Evolutionary conservation across 2,113 vertebrate species (phyloP).

Genomic region (Tinamus guttatus): DNA sequence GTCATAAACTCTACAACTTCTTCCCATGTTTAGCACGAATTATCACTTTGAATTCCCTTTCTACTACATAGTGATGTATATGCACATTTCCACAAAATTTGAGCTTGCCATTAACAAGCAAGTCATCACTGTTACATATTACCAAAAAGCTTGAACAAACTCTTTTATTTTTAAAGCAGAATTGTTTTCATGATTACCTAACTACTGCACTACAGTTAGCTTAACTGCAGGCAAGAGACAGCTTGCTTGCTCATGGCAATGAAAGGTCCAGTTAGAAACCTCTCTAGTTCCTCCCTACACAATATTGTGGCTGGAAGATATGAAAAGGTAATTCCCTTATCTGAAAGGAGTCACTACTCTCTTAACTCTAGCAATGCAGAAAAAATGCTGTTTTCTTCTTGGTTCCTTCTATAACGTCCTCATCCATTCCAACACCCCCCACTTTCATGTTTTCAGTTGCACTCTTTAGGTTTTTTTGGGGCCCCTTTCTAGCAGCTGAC

Average conservation of each 20-base stretch:
- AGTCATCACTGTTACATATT: neutral
- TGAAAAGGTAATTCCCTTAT: accelerated
- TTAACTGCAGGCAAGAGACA: neutral
- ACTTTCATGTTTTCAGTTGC: neutral
- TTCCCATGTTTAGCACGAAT: neutral
- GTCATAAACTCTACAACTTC: neutral
- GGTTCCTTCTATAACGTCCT: neutral
- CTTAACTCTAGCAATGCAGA: neutral
- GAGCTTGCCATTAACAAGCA: neutral
- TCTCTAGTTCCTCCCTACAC: neutral
- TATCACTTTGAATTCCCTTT: neutral
- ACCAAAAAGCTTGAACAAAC: neutral
- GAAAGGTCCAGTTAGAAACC: neutral
- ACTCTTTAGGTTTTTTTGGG: neutral
- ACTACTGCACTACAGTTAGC: neutral
- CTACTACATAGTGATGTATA: neutral
- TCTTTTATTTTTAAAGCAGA: neutral
- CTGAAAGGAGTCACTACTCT: neutral
- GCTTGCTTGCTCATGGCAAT: neutral
- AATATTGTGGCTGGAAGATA: accelerated
- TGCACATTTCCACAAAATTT: neutral
- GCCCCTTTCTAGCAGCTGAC: neutral
- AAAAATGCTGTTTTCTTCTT: neutral
- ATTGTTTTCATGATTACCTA: neutral
- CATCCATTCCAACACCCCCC: neutral